Percentiles rank a stretch among this genome's conserved stretches.
phyloP scores from a whole-genome alignment of 1,140 invertebrate genomes.

The Lordiphosa stackelbergi region DNA sequence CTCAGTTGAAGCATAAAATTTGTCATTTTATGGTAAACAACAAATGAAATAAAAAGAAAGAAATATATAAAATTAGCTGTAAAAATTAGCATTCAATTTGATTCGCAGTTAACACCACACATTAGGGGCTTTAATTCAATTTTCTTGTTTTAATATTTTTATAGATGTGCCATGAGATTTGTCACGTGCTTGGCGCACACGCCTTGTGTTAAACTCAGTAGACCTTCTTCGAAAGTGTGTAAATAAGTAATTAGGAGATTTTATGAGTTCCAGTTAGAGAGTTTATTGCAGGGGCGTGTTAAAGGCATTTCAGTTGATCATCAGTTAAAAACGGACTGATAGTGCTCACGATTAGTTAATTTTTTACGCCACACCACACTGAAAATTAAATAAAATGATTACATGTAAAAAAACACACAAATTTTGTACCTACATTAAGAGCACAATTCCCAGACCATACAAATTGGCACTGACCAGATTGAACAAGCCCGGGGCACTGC shows the following conservation, averaged over 20 bases:
- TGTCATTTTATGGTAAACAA: constrained; percentile 12
- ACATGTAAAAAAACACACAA: neutral
- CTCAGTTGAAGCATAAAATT: constrained; percentile 40
- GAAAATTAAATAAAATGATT: constrained; percentile 14
- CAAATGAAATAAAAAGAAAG: neutral
- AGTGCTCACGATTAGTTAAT: constrained; percentile 31
- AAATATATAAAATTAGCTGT: constrained; percentile 59
- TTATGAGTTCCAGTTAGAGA: too few relatives aligned
- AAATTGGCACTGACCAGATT: constrained; percentile 78
- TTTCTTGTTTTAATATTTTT: constrained; percentile 15
- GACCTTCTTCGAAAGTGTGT: constrained; percentile 8
- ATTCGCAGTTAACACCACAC: constrained; percentile 52
- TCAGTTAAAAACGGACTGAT: constrained; percentile 58
- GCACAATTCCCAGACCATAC: constrained; percentile 64
- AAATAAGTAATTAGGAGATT: too few relatives aligned
- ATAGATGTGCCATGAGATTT: constrained; percentile 26
- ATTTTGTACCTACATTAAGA: constrained; percentile 77
- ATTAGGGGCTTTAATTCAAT: constrained; percentile 10
- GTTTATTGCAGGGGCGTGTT: neutral
- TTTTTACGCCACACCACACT: constrained; percentile 58
- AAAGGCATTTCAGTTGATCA: too few relatives aligned
- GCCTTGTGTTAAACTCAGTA: constrained; percentile 21
- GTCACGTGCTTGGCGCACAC: constrained; percentile 48
- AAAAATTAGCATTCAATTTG: constrained; percentile 57
- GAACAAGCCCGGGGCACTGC: constrained; percentile 78